Conservation (phyloP, 1,140 invertebrate species). For the Drosophila arawakana region DNA sequence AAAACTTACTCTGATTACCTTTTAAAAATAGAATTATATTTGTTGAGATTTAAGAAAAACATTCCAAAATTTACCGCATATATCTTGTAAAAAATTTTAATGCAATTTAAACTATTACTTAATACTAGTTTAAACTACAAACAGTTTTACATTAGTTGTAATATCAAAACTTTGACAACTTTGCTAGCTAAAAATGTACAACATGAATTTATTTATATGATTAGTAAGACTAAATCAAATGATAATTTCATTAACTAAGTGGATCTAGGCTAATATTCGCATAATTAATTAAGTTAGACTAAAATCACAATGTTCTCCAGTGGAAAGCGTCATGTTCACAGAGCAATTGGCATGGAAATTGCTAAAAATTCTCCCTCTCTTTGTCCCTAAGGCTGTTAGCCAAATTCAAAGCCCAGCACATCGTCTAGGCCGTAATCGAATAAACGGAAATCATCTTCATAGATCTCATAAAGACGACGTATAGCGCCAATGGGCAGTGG, state of each 20-base stretch:
- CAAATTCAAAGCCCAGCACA: constrained; percentile 89
- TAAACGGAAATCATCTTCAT: constrained; percentile 91
- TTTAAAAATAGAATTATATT: too few species aligned
- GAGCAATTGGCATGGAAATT: constrained; percentile 39
- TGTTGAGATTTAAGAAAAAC: too few species aligned
- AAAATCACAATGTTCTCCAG: constrained; percentile 67
- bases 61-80: not conserved
- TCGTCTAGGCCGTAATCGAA: constrained; percentile 92
- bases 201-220: not conserved
- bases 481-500: constrained; percentile 89
- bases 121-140: not conserved
- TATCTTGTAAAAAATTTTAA: not conserved
- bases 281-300: constrained; percentile 39
- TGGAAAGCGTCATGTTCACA: constrained; percentile 68
- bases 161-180: not conserved
- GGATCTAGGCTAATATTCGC: constrained; percentile 56
- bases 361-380: not conserved
- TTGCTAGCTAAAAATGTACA: not conserved
- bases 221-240: not conserved
- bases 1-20: too few species aligned
- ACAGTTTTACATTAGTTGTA: not conserved
- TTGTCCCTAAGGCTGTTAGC: constrained; percentile 65
- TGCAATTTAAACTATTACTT: not conserved
- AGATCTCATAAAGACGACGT: constrained; percentile 89
- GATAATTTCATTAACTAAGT: not conserved